A percentile compares a stretch with the other conserved stretches of the same genome.
These are phyloP conservation scores for Tragelaphus imberbis DNA, from an alignment of 2,113 vertebrate species.

Conservation along the genomic window DNA sequence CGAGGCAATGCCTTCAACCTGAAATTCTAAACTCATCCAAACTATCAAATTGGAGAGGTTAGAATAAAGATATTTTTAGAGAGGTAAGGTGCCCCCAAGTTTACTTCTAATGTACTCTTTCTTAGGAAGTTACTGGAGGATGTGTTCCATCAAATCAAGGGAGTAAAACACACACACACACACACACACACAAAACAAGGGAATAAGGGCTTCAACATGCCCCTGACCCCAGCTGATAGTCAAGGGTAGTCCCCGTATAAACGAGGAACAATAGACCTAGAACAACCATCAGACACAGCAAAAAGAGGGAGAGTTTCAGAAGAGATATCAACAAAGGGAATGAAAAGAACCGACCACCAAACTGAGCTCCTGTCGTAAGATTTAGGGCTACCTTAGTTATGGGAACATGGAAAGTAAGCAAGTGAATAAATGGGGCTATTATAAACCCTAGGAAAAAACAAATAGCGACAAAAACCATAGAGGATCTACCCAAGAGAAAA, in stretches of 20 bases:
- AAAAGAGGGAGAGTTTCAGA: background rate
- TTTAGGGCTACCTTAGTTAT: background rate
- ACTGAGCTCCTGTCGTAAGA: background rate
- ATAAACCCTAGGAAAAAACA: background rate
- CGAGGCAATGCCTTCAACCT: background rate
- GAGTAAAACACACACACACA: background rate
- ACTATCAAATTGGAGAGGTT: background rate
- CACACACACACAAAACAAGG: background rate
- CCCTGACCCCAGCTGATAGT: background rate
- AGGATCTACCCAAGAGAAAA: background rate
- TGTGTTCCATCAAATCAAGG: background rate
- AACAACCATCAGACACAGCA: background rate
- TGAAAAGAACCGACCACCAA: background rate
- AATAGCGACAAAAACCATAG: background rate
- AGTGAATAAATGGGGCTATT: background rate
- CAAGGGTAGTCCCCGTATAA: background rate
- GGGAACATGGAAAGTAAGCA: background rate
- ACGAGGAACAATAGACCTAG: background rate
- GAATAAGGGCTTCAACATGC: background rate
- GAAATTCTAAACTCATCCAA: conserved; percentile 17
- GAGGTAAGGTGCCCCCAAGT: background rate
- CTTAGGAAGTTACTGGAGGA: background rate
- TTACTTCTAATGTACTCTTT: background rate
- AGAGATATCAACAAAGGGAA: background rate
- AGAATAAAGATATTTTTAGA: conserved; percentile 7